These are phyloP conservation scores for Oophaga sylvatica DNA, from an alignment of 2,797 vertebrate species.

Conservation along the genomic window DNA sequence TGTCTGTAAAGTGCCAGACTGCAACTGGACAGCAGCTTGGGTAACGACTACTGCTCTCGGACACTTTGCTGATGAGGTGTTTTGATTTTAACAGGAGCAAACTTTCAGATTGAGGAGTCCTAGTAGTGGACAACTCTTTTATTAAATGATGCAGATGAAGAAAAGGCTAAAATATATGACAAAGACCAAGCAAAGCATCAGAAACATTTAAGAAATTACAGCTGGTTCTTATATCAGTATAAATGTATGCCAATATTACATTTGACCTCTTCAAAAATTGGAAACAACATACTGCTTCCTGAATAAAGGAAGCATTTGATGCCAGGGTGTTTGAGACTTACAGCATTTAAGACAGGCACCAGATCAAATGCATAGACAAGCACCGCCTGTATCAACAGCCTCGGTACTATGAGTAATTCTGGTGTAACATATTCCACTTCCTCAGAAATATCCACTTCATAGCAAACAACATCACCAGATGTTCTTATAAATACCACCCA, in stretches of 20 bases:
- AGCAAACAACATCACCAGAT: slow-evolving; percentile 38
- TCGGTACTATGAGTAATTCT: slow-evolving; percentile 37
- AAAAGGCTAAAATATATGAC: neutral
- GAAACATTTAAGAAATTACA: neutral
- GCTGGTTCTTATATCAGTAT: neutral
- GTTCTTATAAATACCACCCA: slow-evolving; percentile 26
- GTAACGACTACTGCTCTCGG: too few species aligned
- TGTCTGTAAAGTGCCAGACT: too few species aligned
- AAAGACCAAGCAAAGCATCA: neutral
- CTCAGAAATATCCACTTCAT: slow-evolving; percentile 26
- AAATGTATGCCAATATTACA: neutral
- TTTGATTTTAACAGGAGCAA: too few species aligned
- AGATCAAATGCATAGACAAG: slow-evolving; percentile 36
- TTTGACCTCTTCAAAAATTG: neutral
- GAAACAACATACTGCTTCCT: slow-evolving; percentile 4
- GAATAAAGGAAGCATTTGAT: slow-evolving; percentile 31
- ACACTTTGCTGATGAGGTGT: too few species aligned
- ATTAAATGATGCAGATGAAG: neutral
- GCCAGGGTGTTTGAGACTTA: neutral
- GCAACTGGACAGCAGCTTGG: too few species aligned
- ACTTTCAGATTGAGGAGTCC: too few species aligned
- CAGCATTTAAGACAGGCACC: slow-evolving; percentile 19
- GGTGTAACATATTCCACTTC: slow-evolving; percentile 51
- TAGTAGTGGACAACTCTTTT: too few species aligned
- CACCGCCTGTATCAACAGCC: slow-evolving; percentile 29